phyloP scores from a whole-genome alignment of 2,888 invertebrate genomes.

The Frankliniella intonsa region DNA sequence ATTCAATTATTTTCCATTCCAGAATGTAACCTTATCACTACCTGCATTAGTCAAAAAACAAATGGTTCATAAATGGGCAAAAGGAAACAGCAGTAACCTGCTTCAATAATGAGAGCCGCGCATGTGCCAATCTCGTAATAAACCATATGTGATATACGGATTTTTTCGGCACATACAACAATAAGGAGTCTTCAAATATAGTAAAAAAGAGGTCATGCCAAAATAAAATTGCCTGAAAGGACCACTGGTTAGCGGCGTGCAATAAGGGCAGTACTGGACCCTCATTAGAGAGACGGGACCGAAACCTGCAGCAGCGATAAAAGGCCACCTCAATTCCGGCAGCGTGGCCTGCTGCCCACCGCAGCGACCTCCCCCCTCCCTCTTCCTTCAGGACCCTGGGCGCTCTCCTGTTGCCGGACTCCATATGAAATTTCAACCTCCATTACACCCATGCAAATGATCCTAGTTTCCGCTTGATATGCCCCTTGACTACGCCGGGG shows the following conservation, averaged over 20 bases:
- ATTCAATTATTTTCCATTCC: too few relatives aligned
- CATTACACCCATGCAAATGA: constrained; percentile 2
- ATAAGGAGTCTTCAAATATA: neutral
- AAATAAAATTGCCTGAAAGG: too few relatives aligned
- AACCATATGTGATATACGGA: too few relatives aligned
- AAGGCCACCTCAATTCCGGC: neutral
- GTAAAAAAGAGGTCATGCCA: too few relatives aligned
- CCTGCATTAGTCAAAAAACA: too few relatives aligned
- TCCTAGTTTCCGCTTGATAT: neutral
- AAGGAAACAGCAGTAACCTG: too few relatives aligned
- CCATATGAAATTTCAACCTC: constrained; percentile 14
- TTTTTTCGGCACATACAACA: neutral
- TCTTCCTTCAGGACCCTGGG: neutral
- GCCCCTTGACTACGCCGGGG: neutral
- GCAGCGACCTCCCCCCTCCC: neutral
- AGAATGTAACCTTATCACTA: too few relatives aligned
- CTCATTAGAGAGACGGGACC: neutral
- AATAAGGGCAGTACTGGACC: neutral
- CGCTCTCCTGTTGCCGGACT: neutral
- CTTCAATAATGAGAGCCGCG: neutral
- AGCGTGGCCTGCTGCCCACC: neutral
- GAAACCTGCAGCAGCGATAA: neutral
- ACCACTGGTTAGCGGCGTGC: too few relatives aligned
- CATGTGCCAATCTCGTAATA: too few relatives aligned
- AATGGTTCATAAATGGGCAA: too few relatives aligned